Conservation (phyloP, 1,140 invertebrate species). For the Macrosteles quadrilineatus region DNA sequence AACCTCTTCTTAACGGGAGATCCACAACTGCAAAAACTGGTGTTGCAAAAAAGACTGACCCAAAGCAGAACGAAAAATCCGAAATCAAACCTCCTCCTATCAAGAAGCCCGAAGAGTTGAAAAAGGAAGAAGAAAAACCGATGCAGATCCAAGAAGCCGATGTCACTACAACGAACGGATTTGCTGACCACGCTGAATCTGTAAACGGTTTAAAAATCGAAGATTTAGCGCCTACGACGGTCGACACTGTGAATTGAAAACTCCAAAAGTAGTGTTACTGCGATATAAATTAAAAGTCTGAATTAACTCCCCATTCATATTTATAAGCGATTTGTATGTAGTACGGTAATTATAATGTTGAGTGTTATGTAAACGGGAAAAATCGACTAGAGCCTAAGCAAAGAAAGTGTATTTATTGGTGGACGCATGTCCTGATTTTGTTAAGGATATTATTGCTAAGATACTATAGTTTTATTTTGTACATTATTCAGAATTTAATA, state of each 20-base stretch:
- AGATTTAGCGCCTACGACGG: not conserved
- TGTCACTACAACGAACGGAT: slow-evolving; percentile 36
- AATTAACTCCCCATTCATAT: slow-evolving; percentile 2
- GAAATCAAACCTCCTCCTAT: slow-evolving; percentile 13
- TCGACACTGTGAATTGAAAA: slow-evolving; percentile 22
- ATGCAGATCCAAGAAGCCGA: slow-evolving; percentile 27
- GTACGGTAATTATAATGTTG: slow-evolving; percentile 6
- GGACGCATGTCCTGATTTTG: not conserved
- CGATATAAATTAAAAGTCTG: slow-evolving; percentile 4
- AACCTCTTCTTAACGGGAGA: slow-evolving; percentile 3
- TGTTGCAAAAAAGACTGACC: slow-evolving; percentile 16
- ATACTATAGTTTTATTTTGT: slow-evolving; percentile 27
- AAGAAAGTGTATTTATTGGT: slow-evolving; percentile 3
- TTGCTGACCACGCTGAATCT: slow-evolving; percentile 30
- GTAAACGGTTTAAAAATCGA: not conserved
- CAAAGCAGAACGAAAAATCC: not conserved
- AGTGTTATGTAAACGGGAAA: not conserved
- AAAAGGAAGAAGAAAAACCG: not conserved
- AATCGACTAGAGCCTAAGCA: not conserved
- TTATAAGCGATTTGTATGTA: slow-evolving; percentile 10
- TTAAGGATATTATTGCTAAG: not conserved
- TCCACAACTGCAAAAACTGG: not conserved
- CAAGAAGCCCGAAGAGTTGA: slow-evolving; percentile 6
- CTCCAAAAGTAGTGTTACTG: not conserved
- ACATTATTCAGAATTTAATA: slow-evolving; percentile 5